Evolutionary conservation across 2,888 invertebrate genomes (phyloP), one percentile per base, ranked within the genome.

Genomic region (Homarus gammarus): DNA sequence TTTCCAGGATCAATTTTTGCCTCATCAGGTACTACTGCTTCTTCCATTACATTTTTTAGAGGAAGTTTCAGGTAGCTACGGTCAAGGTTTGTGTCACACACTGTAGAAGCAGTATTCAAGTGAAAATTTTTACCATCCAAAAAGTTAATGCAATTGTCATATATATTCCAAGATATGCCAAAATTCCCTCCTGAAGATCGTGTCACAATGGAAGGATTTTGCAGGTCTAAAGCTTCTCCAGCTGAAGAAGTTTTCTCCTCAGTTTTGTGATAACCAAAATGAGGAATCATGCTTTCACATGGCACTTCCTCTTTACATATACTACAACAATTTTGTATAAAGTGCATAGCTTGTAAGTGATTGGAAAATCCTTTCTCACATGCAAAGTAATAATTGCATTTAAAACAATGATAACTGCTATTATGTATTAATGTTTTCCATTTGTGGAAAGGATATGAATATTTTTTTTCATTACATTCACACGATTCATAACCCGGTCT

Each of bases 91-190:
- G 72, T 33, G 51, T 91, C 84, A 18, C 6, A 18, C 36, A 88
- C 73, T 84, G 85, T 84, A n/a, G 38, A 31, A 18, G 40, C 10
- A 36, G 85, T 70, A 27, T 40, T 77, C 31, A 91, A 44, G 38
- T 85, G 56, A 49, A 90, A 90, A 72, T 77, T 38, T 70, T 90
- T 90, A 44, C 91, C 91, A 86, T 91, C 91, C 44, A 91, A 56
- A 33, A 89, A 90, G 56, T 91, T 91, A 10, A 89, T 40, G 18
- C 70, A 73, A 82, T 91, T 91, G 56, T 91, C 90, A 33, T 85
- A 83, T 27, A 86, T 90, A 86, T 91, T 91, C 86, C 82, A 87
- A 1, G 91, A 89, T 18, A 90, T 27, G 15, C 88, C 75, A 33
- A 68, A 87, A 72, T 77, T 68, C 31, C 82, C 90, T 36, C 49